phyloP scores from a whole-genome alignment of 92 coral and sea anemone genomes.

The Phenganax subtilis region DNA sequence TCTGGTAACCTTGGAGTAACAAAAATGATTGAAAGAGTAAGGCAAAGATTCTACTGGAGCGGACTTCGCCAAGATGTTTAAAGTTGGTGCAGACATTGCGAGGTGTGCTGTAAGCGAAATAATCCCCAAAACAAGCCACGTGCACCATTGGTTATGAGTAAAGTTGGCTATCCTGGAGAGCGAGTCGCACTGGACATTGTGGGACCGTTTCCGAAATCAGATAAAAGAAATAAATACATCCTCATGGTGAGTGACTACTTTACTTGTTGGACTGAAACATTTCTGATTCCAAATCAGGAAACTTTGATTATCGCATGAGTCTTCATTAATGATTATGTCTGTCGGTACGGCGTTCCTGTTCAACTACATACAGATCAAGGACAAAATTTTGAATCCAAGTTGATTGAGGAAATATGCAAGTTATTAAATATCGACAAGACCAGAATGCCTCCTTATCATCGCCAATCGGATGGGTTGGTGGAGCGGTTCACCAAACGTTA shows the following conservation, averaged over 20 bases:
- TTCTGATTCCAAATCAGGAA: slow-evolving; percentile 27
- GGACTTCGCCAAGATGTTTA: slow-evolving; percentile 22
- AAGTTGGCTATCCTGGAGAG: slow-evolving; percentile 43
- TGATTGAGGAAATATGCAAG: slow-evolving; percentile 39
- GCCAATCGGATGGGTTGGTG: slow-evolving; percentile 34
- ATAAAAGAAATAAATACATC: slow-evolving; percentile 12
- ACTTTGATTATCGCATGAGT: slow-evolving; percentile 21
- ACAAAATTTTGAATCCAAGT: slow-evolving; percentile 34
- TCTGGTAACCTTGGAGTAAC: slow-evolving; percentile 38
- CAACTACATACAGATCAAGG: slow-evolving; percentile 31
- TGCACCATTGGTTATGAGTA: slow-evolving; percentile 36
- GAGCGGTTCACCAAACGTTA: slow-evolving; percentile 32
- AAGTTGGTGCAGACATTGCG: slow-evolving; percentile 29
- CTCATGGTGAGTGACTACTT: slow-evolving; percentile 6
- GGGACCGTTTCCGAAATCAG: slow-evolving; percentile 37
- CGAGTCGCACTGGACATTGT: slow-evolving; percentile 45
- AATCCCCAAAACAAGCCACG: slow-evolving; percentile 22
- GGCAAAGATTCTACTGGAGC: slow-evolving; percentile 37
- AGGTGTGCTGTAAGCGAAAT: slow-evolving; percentile 13
- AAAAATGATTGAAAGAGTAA: slow-evolving; percentile 32
- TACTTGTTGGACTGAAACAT: slow-evolving; percentile 11
- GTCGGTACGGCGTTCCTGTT: slow-evolving; percentile 12
- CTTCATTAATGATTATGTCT: slow-evolving; percentile 14
- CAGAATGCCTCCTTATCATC: slow-evolving; percentile 40
- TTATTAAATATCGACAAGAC: slow-evolving; percentile 35